These are phyloP conservation scores for Trypoxylus dichotomus DNA, from an alignment of 1,140 invertebrate genomes.

Conservation along the genomic window DNA sequence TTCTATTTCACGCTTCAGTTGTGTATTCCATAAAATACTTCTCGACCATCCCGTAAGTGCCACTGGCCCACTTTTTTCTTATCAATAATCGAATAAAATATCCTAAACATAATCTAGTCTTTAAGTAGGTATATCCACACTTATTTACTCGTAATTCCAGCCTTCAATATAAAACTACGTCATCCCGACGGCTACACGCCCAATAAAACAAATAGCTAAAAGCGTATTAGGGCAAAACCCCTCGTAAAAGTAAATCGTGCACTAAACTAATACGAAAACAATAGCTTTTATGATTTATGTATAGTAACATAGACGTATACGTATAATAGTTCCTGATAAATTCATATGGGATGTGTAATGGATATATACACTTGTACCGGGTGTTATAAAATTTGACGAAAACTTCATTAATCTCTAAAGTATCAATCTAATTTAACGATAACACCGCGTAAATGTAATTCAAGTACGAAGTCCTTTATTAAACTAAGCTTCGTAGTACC, in stretches of 20 bases:
- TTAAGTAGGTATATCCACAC: background rate
- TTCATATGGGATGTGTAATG: background rate
- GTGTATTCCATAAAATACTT: too few species aligned
- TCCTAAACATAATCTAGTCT: too few species aligned
- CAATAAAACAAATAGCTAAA: conserved; percentile 15
- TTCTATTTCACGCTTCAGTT: too few species aligned
- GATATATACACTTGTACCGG: background rate
- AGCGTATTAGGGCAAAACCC: background rate
- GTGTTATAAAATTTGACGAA: background rate
- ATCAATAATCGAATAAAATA: too few species aligned
- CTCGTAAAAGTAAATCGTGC: conserved; percentile 15
- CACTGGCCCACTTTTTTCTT: too few species aligned
- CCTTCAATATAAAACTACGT: background rate
- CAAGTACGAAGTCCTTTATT: background rate
- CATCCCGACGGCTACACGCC: background rate
- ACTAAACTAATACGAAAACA: conserved; percentile 1
- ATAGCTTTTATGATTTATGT: background rate
- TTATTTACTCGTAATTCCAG: background rate
- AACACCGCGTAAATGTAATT: background rate
- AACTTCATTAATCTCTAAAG: background rate
- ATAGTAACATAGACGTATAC: background rate
- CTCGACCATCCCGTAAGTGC: too few species aligned
- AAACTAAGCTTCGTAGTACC: background rate
- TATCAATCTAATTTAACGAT: background rate
- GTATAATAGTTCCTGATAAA: background rate